Percentiles rank a stretch among this genome's conserved stretches.
Conservation (phyloP, 2,888 invertebrate species). For the Rotaria sp. region DNA sequence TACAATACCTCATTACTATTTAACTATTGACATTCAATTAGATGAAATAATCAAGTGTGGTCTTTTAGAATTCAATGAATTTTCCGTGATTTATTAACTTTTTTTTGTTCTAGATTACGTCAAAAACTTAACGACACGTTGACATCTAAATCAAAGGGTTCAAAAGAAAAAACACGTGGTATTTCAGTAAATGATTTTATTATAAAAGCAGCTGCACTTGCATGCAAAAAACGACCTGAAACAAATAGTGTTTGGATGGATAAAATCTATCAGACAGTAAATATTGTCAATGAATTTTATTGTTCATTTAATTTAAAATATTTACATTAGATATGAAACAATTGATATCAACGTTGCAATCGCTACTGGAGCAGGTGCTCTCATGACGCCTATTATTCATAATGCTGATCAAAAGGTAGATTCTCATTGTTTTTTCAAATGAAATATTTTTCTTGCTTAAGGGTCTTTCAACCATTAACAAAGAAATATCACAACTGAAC, state of each 20-base stretch:
- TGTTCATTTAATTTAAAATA: background rate
- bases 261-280: conserved; percentile 78
- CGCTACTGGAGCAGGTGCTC: conserved; percentile 75
- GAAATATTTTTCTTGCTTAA: background rate
- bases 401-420: conserved; percentile 66
- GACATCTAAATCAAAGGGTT: conserved; percentile 49
- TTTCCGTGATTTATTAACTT: too few relatives aligned
- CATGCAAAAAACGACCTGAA: conserved; percentile 80
- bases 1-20: conserved; percentile 91
- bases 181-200: conserved; percentile 90
- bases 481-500: background rate
- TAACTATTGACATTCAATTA: conserved; percentile 75
- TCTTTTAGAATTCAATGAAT: too few relatives aligned
- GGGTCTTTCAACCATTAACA: background rate
- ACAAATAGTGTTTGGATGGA: conserved; percentile 94
- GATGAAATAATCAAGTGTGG: conserved; percentile 64
- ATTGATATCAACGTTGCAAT: conserved; percentile 93
- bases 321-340: conserved; percentile 29
- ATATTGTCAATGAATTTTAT: background rate
- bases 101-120: conserved; percentile 60
- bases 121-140: conserved; percentile 69
- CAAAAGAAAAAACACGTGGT: conserved; percentile 69
- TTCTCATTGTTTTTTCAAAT: too few relatives aligned
- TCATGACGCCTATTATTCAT: conserved; percentile 91
- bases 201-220: conserved; percentile 81